Base-by-base conservation (phyloP, 2,888 invertebrate genomes). In the Amblyteles armatorius region DNA sequence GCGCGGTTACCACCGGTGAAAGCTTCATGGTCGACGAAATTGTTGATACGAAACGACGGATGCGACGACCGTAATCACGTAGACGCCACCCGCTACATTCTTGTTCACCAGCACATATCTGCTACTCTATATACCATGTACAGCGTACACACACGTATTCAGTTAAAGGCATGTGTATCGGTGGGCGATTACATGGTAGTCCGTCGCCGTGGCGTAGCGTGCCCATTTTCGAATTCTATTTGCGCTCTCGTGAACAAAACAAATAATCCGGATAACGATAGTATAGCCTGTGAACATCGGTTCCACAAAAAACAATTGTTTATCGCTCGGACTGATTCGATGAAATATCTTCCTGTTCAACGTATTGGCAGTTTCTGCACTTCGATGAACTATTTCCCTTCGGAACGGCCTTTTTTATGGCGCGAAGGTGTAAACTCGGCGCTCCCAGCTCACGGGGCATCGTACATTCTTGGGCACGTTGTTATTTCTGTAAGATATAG, bases 51-150 rank as follows among this genome's bases (percentile, higher is more conserved):
- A 63, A 71, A 63, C 63, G 60, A 50, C 48, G 79, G 63, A 79
- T 71, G 50, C 52, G 63, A 71, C 71, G 63, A 63, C 63, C 63
- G 79, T 63, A 63, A 71, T 79, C 79, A 79, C 79, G 40, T 36
- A n/a, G 48, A 60, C 16, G 22, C 22, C 63, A 16, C 36, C 9
- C 22, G 19, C 11, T 26, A 22, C 26, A n/a, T 63, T 71, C 71
- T 44, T 33, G 48, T 79, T 79, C 33, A 11, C 50, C 50, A n/a
- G 36, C 19, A 57, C 72, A 72, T 33, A 29, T 50, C 26, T 60
- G 5, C 6, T 7, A 55, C 36, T 60, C 19, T 74, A 26, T 44
- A 44, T 33, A 63, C 60, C 13, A 26, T 13, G 26, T 22, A 60
- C 7, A 60, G 16, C 22, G 55, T 55, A 11, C 48, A 55, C 22